phyloP scores from a whole-genome alignment of 2,113 vertebrate genomes.

The Osmerus mordax region DNA sequence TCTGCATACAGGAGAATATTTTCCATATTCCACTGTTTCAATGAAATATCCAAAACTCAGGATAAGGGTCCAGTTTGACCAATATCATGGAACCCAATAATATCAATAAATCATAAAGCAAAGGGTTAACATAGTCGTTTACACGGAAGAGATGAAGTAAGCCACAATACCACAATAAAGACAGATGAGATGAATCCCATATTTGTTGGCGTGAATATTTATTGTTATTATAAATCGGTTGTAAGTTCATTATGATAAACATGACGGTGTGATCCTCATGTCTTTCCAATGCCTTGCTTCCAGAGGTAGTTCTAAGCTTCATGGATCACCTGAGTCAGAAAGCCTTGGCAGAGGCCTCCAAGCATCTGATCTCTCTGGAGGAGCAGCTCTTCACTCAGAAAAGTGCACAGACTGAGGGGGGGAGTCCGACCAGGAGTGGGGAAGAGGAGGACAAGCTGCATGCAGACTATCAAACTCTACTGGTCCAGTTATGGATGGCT shows the following conservation, averaged over 20 bases:
- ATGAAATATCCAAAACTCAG: too few species aligned
- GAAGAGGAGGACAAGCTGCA: constrained; percentile 67
- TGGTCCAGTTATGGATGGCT: constrained; percentile 60
- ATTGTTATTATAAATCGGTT: too few species aligned
- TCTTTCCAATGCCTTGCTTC: neutral
- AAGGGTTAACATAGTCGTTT: too few species aligned
- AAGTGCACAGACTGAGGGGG: constrained; percentile 39
- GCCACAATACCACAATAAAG: too few species aligned
- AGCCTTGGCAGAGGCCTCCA: constrained; percentile 47
- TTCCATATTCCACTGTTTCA: too few species aligned
- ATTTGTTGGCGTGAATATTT: too few species aligned
- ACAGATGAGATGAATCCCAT: too few species aligned
- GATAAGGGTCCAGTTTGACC: too few species aligned
- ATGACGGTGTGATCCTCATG: neutral
- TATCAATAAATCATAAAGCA: too few species aligned
- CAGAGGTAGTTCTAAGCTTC: constrained; percentile 31
- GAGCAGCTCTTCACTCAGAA: constrained; percentile 53
- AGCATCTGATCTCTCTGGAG: constrained; percentile 73
- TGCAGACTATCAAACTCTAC: constrained; percentile 66
- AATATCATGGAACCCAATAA: too few species aligned
- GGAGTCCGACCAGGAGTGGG: constrained; percentile 50
- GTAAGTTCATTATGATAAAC: neutral
- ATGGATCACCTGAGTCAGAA: constrained; percentile 34
- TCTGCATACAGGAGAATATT: too few species aligned
- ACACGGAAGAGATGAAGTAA: too few species aligned